Evolutionary conservation across 37 sponge, comb jelly and placozoan species (phyloP).

Genomic region (Spongilla lacustris): DNA sequence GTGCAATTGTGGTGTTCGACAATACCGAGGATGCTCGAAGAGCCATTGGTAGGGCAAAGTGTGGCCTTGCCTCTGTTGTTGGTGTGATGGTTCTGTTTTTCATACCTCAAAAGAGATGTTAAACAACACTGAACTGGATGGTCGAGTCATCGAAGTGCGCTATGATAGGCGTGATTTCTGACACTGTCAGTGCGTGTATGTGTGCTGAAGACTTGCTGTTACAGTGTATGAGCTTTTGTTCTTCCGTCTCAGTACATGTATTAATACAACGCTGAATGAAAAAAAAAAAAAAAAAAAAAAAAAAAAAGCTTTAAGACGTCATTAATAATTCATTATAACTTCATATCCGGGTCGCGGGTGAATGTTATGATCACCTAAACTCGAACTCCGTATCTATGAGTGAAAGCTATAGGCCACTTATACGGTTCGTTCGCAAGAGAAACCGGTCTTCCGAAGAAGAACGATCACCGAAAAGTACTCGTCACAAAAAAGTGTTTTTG

Average conservation of each 20-base stretch:
- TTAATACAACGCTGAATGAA: too few species aligned
- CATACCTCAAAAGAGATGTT: slow-evolving; percentile 14
- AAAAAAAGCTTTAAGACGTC: neutral
- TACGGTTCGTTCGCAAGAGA: neutral
- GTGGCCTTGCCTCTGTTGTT: neutral
- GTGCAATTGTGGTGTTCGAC: slow-evolving; percentile 36
- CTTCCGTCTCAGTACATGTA: too few species aligned
- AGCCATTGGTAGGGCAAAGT: slow-evolving; percentile 39
- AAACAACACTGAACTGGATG: slow-evolving; percentile 46
- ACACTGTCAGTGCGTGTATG: neutral
- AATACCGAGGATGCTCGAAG: slow-evolving; percentile 13
- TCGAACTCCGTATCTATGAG: neutral
- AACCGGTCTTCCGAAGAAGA: neutral
- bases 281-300: too few species aligned
- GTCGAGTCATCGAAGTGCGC: slow-evolving; percentile 38
- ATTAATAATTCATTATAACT: neutral
- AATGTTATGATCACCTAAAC: slow-evolving; percentile 1
- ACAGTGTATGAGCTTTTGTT: neutral
- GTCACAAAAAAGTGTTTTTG: neutral
- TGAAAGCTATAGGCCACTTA: neutral
- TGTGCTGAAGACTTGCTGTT: neutral
- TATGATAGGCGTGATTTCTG: slow-evolving; percentile 8
- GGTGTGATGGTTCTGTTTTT: neutral
- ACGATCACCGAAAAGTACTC: neutral
- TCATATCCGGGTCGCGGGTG: neutral